phyloP scores from a whole-genome alignment of 37 sponge, comb jelly and placozoan species.

The Halisarca cf. caerulea region DNA sequence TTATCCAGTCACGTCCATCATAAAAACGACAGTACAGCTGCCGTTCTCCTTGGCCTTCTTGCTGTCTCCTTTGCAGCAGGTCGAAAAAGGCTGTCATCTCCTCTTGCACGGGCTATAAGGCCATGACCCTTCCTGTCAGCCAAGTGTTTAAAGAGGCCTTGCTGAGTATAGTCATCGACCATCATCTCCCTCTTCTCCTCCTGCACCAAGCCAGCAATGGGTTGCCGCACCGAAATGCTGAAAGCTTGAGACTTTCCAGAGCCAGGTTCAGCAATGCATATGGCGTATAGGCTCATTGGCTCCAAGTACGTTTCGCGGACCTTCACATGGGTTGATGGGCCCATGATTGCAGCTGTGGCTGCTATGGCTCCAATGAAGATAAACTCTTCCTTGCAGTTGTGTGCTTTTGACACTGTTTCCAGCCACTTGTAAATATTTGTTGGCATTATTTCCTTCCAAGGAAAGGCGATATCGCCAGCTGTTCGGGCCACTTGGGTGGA shows the following conservation, averaged over 20 bases:
- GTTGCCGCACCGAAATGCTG: neutral
- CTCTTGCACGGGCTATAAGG: neutral
- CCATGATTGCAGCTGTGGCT: slow-evolving; percentile 20
- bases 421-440: neutral
- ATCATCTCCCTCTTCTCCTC: neutral
- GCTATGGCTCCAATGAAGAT: slow-evolving; percentile 1
- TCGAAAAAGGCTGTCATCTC: neutral
- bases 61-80: neutral
- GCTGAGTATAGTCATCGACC: neutral
- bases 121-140: neutral
- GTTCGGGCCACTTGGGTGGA: neutral
- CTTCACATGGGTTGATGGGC: neutral
- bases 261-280: slow-evolving; percentile 17
- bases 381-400: slow-evolving; percentile 1
- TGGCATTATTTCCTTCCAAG: neutral
- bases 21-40: neutral
- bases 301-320: slow-evolving; percentile 15
- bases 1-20: neutral
- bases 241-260: no score
- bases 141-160: neutral
- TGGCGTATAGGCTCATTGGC: neutral
- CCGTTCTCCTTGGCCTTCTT: neutral
- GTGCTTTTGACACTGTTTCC: slow-evolving; percentile 16
- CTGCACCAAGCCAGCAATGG: neutral
- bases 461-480: neutral